Base-by-base conservation (phyloP, 2,797 vertebrate genomes). In the Protosalanx chinensis region DNA sequence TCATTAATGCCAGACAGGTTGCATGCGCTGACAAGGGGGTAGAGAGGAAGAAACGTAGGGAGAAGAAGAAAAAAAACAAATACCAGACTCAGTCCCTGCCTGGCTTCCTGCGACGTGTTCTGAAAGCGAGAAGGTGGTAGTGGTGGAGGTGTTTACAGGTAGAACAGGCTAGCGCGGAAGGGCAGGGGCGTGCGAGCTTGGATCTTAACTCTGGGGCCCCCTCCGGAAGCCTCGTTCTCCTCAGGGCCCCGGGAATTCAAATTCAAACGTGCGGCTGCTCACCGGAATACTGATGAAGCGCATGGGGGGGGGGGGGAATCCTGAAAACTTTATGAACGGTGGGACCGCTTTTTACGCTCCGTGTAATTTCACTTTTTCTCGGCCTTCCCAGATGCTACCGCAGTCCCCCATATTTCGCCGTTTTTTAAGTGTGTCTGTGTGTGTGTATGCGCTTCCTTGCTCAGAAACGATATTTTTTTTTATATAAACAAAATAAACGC, bases 111-210 rank as follows among this genome's bases (percentile, higher is more conserved):
- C 94, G 95, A 94, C 93, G 92, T 94, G 94, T 95, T 96, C 94
- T 94, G 94, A 96, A 90, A 96, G 93, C 93, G 92, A 94, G 94
- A 93, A 93, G 84, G n/a, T n/a, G n/a, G n/a, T n/a, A n/a, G 93
- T 95, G 92, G 94, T 93, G 94, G 94, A 96, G 95, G 95, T 97
- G 94, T 97, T 97, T 97, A 95, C 94, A 90, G 90, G 88, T 90
- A 90, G 83, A n/a, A 82, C 84, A 88, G 88, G 79, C 80, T 84
- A n/a, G 79, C 80, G 74, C 5, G 18, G 87, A 86, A 88, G 84
- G 84, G 86, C 86, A 84, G n/a, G 77, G 72, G 84, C 86, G 85
- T 80, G 84, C 72, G 70, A 81, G 87, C 80, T 88, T 81, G 86
- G 85, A 89, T 88, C 87, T 87, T 83, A 90, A 87, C 88, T 91